Conservation (phyloP, 2,888 invertebrate genomes). For the Metalampra italica region DNA sequence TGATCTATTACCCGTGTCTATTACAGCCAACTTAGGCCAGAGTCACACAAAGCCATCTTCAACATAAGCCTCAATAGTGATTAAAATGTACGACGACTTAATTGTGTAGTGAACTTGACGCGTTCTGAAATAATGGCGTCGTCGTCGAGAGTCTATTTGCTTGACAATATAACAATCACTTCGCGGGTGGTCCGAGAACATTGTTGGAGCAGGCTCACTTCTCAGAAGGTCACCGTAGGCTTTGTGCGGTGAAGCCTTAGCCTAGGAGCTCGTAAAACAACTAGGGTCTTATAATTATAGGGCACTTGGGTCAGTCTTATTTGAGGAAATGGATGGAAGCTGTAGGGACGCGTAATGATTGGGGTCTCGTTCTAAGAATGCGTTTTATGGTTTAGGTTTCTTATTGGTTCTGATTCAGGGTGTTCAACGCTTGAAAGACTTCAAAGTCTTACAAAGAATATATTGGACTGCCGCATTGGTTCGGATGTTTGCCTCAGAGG, state of each 20-base stretch:
- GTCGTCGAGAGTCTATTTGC: constrained; percentile 46
- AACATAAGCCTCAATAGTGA: constrained; percentile 21
- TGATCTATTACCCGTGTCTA: no score
- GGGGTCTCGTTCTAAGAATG: constrained; percentile 22
- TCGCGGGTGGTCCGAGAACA: constrained; percentile 63
- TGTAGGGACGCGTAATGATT: constrained; percentile 23
- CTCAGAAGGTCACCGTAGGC: constrained; percentile 64
- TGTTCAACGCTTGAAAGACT: no score
- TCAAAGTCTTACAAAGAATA: no score
- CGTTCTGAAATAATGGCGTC: constrained; percentile 35
- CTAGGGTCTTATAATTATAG: constrained; percentile 53
- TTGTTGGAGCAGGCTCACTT: constrained; percentile 48
- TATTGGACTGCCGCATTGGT: no score
- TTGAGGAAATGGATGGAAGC: constrained; percentile 38
- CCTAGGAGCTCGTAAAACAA: constrained; percentile 57
- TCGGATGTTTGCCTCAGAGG: no score
- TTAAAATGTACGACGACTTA: constrained; percentile 33
- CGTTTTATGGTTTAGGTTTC: constrained; percentile 6
- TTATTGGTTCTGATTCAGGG: neutral
- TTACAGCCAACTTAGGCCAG: constrained; percentile 1
- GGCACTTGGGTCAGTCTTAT: constrained; percentile 31
- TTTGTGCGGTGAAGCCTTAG: constrained; percentile 43
- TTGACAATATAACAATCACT: constrained; percentile 53
- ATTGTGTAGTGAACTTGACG: constrained; percentile 36
- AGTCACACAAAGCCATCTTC: constrained; percentile 17